Evolutionary conservation across 1,140 invertebrate genomes (phyloP).

Genomic region (Rhopalosiphum maidis): DNA sequence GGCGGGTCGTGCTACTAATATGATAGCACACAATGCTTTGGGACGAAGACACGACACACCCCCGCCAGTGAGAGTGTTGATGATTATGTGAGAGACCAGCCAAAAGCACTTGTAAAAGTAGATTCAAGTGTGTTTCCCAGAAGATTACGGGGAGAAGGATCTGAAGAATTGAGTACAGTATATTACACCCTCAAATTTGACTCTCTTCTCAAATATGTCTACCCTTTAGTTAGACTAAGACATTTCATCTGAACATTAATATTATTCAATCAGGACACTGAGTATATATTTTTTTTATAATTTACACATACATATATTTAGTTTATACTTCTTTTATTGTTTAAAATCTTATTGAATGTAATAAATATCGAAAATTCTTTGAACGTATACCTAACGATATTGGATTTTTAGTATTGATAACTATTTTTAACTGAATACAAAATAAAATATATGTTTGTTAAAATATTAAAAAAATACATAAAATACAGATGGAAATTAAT

Average conservation of each 20-base stretch:
- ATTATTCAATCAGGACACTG: neutral
- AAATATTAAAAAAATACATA: neutral
- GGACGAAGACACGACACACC: neutral
- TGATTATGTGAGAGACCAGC: slow-evolving; percentile 28
- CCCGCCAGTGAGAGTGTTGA: neutral
- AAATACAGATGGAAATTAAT: neutral
- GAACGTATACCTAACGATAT: neutral
- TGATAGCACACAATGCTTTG: neutral
- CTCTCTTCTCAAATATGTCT: neutral
- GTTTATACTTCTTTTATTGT: neutral
- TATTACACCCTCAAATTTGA: neutral
- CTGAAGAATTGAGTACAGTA: neutral
- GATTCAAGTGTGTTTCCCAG: slow-evolving; percentile 25
- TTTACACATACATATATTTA: neutral
- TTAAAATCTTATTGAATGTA: neutral
- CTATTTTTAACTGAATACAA: neutral
- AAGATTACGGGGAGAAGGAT: neutral
- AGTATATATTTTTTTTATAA: neutral
- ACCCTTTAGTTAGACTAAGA: neutral
- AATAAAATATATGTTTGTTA: neutral
- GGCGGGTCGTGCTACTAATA: slow-evolving; percentile 35
- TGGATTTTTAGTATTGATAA: neutral
- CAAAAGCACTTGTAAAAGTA: slow-evolving; percentile 26
- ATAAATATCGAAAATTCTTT: neutral
- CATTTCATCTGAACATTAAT: neutral